Conservation (phyloP, 2,888 invertebrate species). For the Clepsis dumicolana region DNA sequence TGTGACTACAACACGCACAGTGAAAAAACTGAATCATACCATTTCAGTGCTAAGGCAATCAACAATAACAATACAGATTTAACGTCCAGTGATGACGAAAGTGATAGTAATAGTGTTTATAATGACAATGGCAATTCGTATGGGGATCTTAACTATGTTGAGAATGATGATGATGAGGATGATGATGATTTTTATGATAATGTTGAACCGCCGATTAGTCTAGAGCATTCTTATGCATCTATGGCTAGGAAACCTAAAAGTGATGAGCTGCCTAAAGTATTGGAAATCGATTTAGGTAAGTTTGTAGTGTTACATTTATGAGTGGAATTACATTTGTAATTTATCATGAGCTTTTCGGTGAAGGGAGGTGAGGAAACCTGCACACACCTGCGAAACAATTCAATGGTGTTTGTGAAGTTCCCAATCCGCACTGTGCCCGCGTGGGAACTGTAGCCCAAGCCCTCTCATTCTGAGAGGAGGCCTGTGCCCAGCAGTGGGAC, state of each 20-base stretch:
- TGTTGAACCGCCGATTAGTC: slow-evolving; percentile 5
- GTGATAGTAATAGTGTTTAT: background rate
- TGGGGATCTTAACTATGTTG: slow-evolving; percentile 12
- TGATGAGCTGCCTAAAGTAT: slow-evolving; percentile 44
- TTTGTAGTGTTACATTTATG: no score
- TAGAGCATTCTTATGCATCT: slow-evolving; percentile 53
- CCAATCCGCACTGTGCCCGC: no score
- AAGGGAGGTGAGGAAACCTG: no score
- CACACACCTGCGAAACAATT: no score
- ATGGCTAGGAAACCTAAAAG: slow-evolving; percentile 51
- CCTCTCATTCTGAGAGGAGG: no score
- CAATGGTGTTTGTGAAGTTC: no score
- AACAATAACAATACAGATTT: slow-evolving; percentile 27
- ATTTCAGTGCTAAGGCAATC: slow-evolving; percentile 44
- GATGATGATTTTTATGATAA: slow-evolving; percentile 17
- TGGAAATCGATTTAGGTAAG: slow-evolving; percentile 50
- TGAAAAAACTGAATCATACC: slow-evolving; percentile 38
- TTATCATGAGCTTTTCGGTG: no score
- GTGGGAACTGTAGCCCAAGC: no score
- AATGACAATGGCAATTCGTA: background rate
- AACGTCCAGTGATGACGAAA: background rate
- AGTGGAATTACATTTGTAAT: no score
- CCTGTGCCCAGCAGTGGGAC: no score
- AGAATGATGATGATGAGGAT: slow-evolving; percentile 33
- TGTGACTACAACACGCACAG: slow-evolving; percentile 38